Base-by-base conservation (phyloP, 2,797 vertebrate species). In the Danio jaintianensis region DNA sequence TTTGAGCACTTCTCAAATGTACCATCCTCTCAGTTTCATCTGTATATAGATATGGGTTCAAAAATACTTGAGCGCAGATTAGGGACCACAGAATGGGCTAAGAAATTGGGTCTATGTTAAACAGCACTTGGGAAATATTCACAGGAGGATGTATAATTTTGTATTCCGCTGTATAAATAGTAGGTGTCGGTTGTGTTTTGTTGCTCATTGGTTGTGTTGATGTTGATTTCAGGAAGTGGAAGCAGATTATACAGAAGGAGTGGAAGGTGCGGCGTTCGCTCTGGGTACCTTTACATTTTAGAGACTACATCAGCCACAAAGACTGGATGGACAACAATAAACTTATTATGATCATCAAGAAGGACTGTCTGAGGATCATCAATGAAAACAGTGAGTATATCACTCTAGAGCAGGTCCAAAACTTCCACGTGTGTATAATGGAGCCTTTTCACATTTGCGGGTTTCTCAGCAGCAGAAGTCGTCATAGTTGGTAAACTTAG, bases 231-330 rank as follows among this genome's bases (percentile, higher is more conserved):
- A 86, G 85, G 16, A 0, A 8, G 15, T 5, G 16, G 0, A 6
- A 45, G 69, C 22, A 72, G 0, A 0, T 80, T 2, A 50, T 97
- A 12, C 70, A 73, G 0, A 83, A 88, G 40, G 86, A 92, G 53
- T 97, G 97, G 97, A 59, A 11, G 6, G 50, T 61, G 8, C 95
- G 97, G 84, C 93, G 87, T 69, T 91, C 88, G 76, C 96, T 96
- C 95, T 99, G 98, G 98, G 93, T 95, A 1, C 73, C 81, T 1
- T 93, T 98, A 85, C 97, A 98, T 90, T 99, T 96, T 83, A 96
- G 93, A 22, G 78, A 15, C 63, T 93, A 92, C 79, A 93, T 95
- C 48, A 94, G 92, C 50, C 93, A 82, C 66, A 92, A 53, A 18
- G 93, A 98, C 55, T 92, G 90, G 20, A 50, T 88, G 66, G 85